phyloP scores from a whole-genome alignment of 2,888 invertebrate genomes.

The Steromphala cineraria region DNA sequence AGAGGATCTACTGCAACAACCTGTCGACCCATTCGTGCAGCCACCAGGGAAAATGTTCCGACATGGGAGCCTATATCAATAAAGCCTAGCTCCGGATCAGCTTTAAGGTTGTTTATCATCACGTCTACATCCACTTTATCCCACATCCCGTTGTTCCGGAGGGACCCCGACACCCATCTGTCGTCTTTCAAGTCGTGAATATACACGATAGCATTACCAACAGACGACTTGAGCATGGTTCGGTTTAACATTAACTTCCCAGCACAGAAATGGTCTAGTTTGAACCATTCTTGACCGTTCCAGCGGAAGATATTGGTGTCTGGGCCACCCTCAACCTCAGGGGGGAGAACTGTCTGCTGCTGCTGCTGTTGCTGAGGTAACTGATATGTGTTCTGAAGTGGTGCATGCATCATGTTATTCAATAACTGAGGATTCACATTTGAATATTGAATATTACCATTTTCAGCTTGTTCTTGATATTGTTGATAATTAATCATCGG shows the following conservation, averaged over 20 bases:
- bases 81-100: background rate
- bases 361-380: too few species aligned
- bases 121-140: background rate
- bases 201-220: background rate
- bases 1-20: slow-evolving; percentile 1
- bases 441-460: too few species aligned
- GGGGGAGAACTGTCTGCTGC: too few species aligned
- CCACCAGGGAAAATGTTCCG: background rate
- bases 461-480: too few species aligned
- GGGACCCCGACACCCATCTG: background rate
- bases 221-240: background rate
- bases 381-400: too few species aligned
- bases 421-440: too few species aligned
- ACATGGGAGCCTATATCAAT: slow-evolving; percentile 6
- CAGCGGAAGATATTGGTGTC: background rate
- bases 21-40: background rate
- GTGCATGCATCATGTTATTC: too few species aligned
- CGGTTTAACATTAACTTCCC: background rate
- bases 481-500: too few species aligned
- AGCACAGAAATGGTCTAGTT: background rate
- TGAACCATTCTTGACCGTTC: background rate
- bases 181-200: slow-evolving; percentile 6
- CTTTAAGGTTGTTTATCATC: background rate
- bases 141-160: background rate
- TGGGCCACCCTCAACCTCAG: background rate